A percentile compares a stretch with the other conserved stretches of the same genome.
Conservation (phyloP, 2,888 invertebrate species). For the Strigamia crassipes region DNA sequence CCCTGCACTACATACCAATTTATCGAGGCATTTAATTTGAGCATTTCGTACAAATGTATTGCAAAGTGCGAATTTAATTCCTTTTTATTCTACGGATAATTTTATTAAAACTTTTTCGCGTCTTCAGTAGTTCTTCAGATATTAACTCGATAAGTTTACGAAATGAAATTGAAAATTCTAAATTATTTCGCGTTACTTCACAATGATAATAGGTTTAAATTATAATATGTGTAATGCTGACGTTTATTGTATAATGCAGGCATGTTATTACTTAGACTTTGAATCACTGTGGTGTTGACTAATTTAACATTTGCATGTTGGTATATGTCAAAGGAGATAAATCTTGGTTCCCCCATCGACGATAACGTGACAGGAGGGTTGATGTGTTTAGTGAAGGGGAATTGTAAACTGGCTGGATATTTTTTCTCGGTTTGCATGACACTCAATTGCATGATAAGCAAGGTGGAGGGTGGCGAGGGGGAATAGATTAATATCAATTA, state of each 20-base stretch:
- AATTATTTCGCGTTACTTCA: not conserved
- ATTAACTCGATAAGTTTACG: not conserved
- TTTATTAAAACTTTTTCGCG: not conserved
- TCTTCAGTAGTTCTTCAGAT: not conserved
- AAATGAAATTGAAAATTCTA: not conserved
- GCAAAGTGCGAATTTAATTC: slow-evolving; percentile 14
- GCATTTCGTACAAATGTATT: not conserved
- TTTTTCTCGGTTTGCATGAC: not conserved
- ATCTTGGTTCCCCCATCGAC: slow-evolving; percentile 1
- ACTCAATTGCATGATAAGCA: not conserved
- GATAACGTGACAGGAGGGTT: not conserved
- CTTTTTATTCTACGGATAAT: not conserved
- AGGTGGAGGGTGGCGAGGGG: not conserved
- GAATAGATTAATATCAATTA: slow-evolving; percentile 20
- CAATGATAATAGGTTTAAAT: not conserved
- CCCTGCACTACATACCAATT: slow-evolving; percentile 19
- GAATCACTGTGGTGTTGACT: slow-evolving; percentile 22
- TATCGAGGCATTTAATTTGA: slow-evolving; percentile 17
- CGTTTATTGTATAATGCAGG: slow-evolving; percentile 11
- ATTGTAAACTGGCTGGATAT: not conserved
- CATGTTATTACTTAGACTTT: not conserved
- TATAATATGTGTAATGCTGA: not conserved
- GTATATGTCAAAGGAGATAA: not conserved
- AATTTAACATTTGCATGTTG: slow-evolving; percentile 14
- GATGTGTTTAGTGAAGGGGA: slow-evolving; percentile 25